phyloP scores from a whole-genome alignment of 2,888 invertebrate species.

The Branchellion lobata region DNA sequence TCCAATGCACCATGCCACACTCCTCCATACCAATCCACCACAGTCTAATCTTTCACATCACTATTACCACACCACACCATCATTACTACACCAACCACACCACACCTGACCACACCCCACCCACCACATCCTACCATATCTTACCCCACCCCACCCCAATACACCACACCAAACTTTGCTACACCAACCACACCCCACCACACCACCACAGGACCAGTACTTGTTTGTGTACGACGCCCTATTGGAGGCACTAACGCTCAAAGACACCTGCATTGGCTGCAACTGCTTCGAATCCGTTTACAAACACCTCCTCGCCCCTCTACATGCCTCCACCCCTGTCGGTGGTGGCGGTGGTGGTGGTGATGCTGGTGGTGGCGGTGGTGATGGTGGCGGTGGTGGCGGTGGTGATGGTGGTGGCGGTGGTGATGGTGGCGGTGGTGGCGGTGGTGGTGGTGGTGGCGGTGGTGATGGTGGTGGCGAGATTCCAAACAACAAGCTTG shows the following conservation, averaged over 20 bases:
- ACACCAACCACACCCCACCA: no score
- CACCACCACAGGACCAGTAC: conserved; percentile 51
- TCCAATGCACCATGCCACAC: no score
- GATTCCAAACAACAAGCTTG: conserved; percentile 57
- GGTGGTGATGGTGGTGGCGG: background rate
- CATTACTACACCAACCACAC: no score
- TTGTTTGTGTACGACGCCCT: conserved; percentile 53
- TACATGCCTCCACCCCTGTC: background rate
- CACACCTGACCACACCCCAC: conserved; percentile 42
- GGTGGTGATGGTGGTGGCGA: conserved; percentile 56
- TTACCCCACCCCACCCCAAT: conserved; percentile 51
- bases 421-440: no score
- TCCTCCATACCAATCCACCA: no score
- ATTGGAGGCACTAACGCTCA: conserved; percentile 51
- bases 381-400: background rate
- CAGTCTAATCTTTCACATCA: no score
- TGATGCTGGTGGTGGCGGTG: no score
- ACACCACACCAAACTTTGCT: no score
- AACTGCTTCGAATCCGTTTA: conserved; percentile 5
- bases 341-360: no score
- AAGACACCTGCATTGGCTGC: conserved; percentile 51
- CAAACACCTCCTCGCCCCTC: background rate
- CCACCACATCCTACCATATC: conserved; percentile 53
- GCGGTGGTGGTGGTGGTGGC: no score
- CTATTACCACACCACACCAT: no score